Evolutionary conservation across 2,888 invertebrate species (phyloP).

Genomic region (Netelia melanura): DNA sequence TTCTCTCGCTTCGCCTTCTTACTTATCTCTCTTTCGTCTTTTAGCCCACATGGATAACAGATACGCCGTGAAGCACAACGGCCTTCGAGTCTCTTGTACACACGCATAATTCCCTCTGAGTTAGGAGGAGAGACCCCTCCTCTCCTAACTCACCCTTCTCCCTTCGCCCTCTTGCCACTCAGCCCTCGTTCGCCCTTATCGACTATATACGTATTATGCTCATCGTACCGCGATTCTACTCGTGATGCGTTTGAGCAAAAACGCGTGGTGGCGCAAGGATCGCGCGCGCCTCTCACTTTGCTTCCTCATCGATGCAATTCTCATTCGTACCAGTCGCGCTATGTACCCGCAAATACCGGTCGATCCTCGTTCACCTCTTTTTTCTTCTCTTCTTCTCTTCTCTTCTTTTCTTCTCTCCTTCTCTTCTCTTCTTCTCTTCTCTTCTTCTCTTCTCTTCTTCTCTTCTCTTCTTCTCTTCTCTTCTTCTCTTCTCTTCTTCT

Average conservation of each 20-base stretch:
- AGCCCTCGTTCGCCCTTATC: conserved; percentile 15
- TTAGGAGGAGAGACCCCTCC: too few species aligned
- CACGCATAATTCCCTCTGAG: conserved; percentile 24
- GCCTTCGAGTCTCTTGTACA: conserved; percentile 59
- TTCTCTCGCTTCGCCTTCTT: conserved; percentile 28
- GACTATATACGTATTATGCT: neutral
- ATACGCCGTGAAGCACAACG: conserved; percentile 51
- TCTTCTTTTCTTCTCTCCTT: neutral
- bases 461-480: too few species aligned
- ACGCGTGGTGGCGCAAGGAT: conserved; percentile 35
- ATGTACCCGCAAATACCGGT: conserved; percentile 64
- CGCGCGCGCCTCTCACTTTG: conserved; percentile 53
- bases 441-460: too few species aligned
- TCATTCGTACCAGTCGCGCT: neutral
- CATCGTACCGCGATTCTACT: neutral
- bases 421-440: neutral
- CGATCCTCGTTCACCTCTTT: conserved; percentile 59
- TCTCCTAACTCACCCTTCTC: neutral
- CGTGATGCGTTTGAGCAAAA: neutral
- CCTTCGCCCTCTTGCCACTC: conserved; percentile 9
- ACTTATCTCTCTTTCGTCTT: conserved; percentile 27
- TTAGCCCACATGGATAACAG: conserved; percentile 64
- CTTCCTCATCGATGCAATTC: conserved; percentile 64
- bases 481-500: too few species aligned
- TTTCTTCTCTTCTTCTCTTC: neutral